Percentiles rank a stretch among this genome's conserved stretches.
phyloP scores from a whole-genome alignment of 2,888 invertebrate species.

The Rugalucina vietnamica region DNA sequence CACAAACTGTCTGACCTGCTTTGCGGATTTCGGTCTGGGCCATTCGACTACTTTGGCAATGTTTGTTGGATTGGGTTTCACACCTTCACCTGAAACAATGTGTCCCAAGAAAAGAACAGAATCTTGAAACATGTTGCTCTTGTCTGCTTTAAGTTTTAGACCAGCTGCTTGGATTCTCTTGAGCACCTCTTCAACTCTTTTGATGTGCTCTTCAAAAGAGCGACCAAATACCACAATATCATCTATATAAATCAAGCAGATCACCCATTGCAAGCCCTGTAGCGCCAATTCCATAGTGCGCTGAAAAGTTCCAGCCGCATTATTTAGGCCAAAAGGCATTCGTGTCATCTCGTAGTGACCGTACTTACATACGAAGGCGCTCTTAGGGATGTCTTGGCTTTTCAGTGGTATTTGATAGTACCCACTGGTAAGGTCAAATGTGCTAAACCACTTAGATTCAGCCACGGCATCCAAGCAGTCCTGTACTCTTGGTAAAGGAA shows the following conservation, averaged over 20 bases:
- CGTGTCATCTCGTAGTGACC: slow-evolving; percentile 28
- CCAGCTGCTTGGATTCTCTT: slow-evolving; percentile 19
- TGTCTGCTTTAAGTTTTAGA: slow-evolving; percentile 25
- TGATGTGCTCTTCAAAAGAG: slow-evolving; percentile 19
- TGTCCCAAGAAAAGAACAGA: slow-evolving; percentile 31
- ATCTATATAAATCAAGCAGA: slow-evolving; percentile 35
- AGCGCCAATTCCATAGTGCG: slow-evolving; percentile 32
- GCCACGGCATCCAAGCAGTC: not conserved
- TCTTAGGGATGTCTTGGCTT: slow-evolving; percentile 24
- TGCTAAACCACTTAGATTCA: slow-evolving; percentile 41
- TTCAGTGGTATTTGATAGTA: slow-evolving; percentile 32
- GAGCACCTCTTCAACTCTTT: slow-evolving; percentile 25
- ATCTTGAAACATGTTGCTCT: slow-evolving; percentile 23
- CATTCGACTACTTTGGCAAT: slow-evolving; percentile 15
- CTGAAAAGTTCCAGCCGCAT: slow-evolving; percentile 23
- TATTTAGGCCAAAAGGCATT: slow-evolving; percentile 32
- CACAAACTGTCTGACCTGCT: slow-evolving; percentile 27
- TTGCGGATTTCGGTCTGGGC: slow-evolving; percentile 9
- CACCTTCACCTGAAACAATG: slow-evolving; percentile 33
- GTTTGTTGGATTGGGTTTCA: slow-evolving; percentile 16
- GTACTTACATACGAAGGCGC: slow-evolving; percentile 28
- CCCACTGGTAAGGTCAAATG: slow-evolving; percentile 49
- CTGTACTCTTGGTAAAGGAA: not conserved
- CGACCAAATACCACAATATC: slow-evolving; percentile 28
- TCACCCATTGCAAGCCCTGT: slow-evolving; percentile 36